Base-by-base conservation (phyloP, 2,888 invertebrate genomes). In the Stramonita haemastoma region DNA sequence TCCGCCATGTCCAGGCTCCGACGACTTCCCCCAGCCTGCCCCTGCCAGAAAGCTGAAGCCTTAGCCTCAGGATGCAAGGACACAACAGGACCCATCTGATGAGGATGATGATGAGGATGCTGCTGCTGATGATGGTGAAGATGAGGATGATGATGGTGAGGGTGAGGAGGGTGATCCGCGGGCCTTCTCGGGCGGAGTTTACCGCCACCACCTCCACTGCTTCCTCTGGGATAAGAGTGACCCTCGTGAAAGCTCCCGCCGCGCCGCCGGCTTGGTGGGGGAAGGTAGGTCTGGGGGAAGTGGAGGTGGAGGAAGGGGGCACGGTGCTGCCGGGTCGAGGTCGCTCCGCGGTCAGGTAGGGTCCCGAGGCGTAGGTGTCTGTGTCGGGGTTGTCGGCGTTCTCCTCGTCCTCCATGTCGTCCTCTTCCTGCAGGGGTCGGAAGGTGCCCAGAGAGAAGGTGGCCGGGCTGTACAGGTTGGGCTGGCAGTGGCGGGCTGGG, bases 191-290 rank as follows among this genome's bases (percentile, higher is more conserved):
- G 81, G 11, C 81, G 81, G 26, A 83, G 13, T 22, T 83, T 83
- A 1, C 46, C 34, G 32, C 73, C 73, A n/a, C 26, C 73, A n/a
- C 34, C 22, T 6, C 34, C 17, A 1, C 13, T 11, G 34, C 81
- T 26, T 11, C 22, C 26, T 46, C 81, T 83, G 2, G 22, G 36
- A 32, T 36, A 36, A n/a, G 34, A n/a, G 73, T 87, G 26, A 56
- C 89, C 84, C 26, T 89, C 89, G 73, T 89, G 84, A 73, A 85
- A 89, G 85, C 89, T 85, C 46, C 46, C 46, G 46, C 46, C 46
- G 17, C 46, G 46, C 46, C 46, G 17, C 89, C 89, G 0, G 89
- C n/a, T 11, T 32, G 6, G 70, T 85, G 73, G 56, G 73, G 56
- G 36, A 84, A 73, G 34, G 60, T 56, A 36, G 89, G 73, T 79